Evolutionary conservation across 1,140 invertebrate species (phyloP).

Genomic region (Atta colombica): DNA sequence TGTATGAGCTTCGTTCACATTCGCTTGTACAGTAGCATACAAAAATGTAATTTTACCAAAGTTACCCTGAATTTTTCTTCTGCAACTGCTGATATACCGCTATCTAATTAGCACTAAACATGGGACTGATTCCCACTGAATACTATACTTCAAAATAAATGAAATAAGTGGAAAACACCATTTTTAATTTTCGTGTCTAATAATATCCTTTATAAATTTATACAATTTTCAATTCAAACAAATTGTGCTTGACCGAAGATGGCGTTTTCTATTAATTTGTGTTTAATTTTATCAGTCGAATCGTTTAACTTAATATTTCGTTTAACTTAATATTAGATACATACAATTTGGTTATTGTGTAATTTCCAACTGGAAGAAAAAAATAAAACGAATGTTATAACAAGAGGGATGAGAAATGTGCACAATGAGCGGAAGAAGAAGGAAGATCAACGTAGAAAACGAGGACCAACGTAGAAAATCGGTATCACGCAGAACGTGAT

Average conservation of each 20-base stretch:
- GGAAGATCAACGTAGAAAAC: slow-evolving; percentile 23
- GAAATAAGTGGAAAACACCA: too few species aligned
- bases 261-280: too few species aligned
- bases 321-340: too few species aligned
- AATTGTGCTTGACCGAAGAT: too few species aligned
- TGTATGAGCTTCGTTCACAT: neutral
- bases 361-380: neutral
- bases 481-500: slow-evolving; percentile 26
- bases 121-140: neutral
- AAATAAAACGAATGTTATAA: neutral
- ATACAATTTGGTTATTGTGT: slow-evolving; percentile 15
- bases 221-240: too few species aligned
- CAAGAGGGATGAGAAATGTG: neutral
- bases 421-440: neutral
- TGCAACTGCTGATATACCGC: neutral
- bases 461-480: slow-evolving; percentile 25
- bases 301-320: too few species aligned
- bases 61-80: neutral
- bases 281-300: too few species aligned
- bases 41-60: slow-evolving; percentile 32
- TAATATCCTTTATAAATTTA: too few species aligned
- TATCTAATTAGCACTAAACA: neutral
- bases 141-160: neutral
- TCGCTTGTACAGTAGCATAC: neutral
- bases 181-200: too few species aligned